A percentile compares a stretch with the other conserved stretches of the same genome.
phyloP scores from a whole-genome alignment of 2,888 invertebrate genomes.

The Catocala nupta region DNA sequence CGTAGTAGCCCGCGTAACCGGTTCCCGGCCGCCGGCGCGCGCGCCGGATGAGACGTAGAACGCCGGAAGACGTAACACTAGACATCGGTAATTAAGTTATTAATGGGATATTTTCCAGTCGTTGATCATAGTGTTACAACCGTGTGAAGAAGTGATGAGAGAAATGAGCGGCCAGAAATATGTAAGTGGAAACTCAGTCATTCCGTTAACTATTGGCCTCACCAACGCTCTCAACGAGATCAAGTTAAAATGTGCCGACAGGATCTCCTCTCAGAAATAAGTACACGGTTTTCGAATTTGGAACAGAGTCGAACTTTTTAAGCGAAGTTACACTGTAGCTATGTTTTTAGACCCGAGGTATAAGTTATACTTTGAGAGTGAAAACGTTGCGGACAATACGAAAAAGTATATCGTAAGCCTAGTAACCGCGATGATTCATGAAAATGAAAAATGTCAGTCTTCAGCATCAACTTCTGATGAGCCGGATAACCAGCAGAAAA shows the following conservation, averaged over 20 bases:
- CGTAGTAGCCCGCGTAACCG: too few relatives aligned
- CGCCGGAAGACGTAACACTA: neutral
- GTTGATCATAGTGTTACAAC: slow-evolving; percentile 5
- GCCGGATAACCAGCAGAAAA: slow-evolving; percentile 11
- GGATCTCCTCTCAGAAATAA: slow-evolving; percentile 15
- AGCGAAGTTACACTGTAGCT: too few relatives aligned
- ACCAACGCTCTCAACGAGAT: slow-evolving; percentile 10
- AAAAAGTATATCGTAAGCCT: slow-evolving; percentile 18
- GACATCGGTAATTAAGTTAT: neutral
- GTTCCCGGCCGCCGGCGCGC: slow-evolving; percentile 1
- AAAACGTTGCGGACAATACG: slow-evolving; percentile 11
- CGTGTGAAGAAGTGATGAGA: slow-evolving; percentile 13
- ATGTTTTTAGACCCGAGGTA: slow-evolving; percentile 26
- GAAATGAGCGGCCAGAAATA: slow-evolving; percentile 23
- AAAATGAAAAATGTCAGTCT: slow-evolving; percentile 16
- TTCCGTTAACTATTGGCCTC: slow-evolving; percentile 10
- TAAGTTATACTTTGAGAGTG: slow-evolving; percentile 24
- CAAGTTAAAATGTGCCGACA: slow-evolving; percentile 13
- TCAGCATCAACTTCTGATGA: slow-evolving; percentile 4
- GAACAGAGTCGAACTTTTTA: too few relatives aligned
- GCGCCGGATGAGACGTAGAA: too few relatives aligned
- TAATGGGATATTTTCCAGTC: slow-evolving; percentile 21
- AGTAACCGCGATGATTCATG: slow-evolving; percentile 14
- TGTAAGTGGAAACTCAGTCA: slow-evolving; percentile 7
- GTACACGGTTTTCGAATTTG: too few relatives aligned